A percentile compares a stretch with the other conserved stretches of the same genome.
These are phyloP conservation scores for Macrosoma leucophasiata DNA, from an alignment of 2,888 invertebrate genomes.

Conservation along the genomic window DNA sequence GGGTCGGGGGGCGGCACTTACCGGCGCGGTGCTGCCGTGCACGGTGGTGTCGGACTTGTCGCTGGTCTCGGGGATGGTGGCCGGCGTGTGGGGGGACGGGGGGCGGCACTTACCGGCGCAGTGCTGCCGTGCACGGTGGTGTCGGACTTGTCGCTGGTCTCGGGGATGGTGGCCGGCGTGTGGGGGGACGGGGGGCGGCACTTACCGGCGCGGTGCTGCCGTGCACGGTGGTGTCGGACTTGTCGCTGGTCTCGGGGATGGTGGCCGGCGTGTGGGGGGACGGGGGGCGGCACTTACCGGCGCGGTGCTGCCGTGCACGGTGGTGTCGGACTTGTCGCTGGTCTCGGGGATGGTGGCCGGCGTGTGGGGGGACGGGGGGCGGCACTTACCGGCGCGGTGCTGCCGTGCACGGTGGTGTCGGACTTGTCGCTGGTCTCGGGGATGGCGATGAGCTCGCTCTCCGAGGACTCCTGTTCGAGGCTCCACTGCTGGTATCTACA, in stretches of 20 bases:
- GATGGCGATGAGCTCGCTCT: slow-evolving; percentile 91
- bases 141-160: slow-evolving; percentile 89
- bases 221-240: slow-evolving; percentile 89
- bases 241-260: slow-evolving; percentile 90
- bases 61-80: slow-evolving; percentile 90
- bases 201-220: slow-evolving; percentile 81
- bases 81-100: slow-evolving; percentile 66
- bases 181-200: background rate
- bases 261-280: slow-evolving; percentile 81
- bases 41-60: slow-evolving; percentile 90
- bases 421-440: slow-evolving; percentile 91
- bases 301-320: slow-evolving; percentile 84
- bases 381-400: slow-evolving; percentile 76
- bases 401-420: slow-evolving; percentile 88
- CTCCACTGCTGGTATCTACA: slow-evolving; percentile 73
- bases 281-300: slow-evolving; percentile 54
- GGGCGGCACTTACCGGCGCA: slow-evolving; percentile 64
- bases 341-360: slow-evolving; percentile 91
- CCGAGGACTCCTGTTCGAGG: slow-evolving; percentile 88
- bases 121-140: slow-evolving; percentile 88
- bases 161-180: slow-evolving; percentile 91
- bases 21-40: slow-evolving; percentile 83
- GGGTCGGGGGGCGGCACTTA: slow-evolving; percentile 31
- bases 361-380: slow-evolving; percentile 15
- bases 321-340: slow-evolving; percentile 90